phyloP scores from a whole-genome alignment of 23 tunicate species.

The Pegea sp. region DNA sequence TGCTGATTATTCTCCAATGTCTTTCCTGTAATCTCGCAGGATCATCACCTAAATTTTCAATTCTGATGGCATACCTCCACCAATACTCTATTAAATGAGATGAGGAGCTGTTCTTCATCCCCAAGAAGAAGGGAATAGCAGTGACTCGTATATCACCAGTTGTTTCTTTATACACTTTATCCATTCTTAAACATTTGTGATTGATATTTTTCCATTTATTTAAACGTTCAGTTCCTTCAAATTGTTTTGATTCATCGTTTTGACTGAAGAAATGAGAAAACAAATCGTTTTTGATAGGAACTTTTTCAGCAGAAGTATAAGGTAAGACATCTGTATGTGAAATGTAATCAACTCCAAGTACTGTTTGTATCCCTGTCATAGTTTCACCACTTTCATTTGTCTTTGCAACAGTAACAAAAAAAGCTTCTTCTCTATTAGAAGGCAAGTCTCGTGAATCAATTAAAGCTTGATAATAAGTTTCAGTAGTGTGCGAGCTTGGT shows the following conservation, averaged over 20 bases:
- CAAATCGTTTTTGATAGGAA: conserved; percentile 42
- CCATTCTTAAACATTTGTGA: background rate
- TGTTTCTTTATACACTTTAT: conserved; percentile 32
- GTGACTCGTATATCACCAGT: conserved; percentile 64
- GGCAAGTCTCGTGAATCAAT: conserved; percentile 67
- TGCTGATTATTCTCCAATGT: conserved; percentile 80
- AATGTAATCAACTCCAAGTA: conserved; percentile 74
- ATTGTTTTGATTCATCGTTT: background rate
- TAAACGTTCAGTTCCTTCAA: background rate
- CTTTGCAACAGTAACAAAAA: background rate
- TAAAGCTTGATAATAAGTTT: conserved; percentile 63
- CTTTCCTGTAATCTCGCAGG: conserved; percentile 51
- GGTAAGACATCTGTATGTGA: conserved; percentile 62
- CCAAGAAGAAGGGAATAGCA: conserved; percentile 84
- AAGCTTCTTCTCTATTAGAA: background rate
- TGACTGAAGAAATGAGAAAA: conserved; percentile 2
- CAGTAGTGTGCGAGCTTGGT: no score
- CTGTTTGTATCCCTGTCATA: conserved; percentile 17
- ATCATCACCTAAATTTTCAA: conserved; percentile 54
- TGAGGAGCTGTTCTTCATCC: conserved; percentile 11
- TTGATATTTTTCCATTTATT: background rate
- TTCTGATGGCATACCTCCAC: conserved; percentile 77
- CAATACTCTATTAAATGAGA: background rate
- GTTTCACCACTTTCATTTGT: conserved; percentile 6
- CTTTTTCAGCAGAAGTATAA: conserved; percentile 45